Evolutionary conservation across 2,888 invertebrate species (phyloP).

Genomic region (Lymantria monacha): DNA sequence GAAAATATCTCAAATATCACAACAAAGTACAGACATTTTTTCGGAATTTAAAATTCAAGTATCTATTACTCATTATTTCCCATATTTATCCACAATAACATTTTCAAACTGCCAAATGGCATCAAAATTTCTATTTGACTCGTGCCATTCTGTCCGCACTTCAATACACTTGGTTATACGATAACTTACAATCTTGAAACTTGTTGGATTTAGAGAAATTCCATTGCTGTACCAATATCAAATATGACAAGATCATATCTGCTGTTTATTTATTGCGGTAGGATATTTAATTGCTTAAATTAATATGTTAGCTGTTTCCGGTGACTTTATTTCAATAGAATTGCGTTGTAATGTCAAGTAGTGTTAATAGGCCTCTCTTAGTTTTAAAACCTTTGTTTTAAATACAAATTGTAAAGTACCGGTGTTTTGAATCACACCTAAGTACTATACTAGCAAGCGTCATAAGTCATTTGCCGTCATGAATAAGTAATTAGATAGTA

Average conservation of each 20-base stretch:
- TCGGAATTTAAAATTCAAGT: too few species aligned
- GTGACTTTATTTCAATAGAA: background rate
- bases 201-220: conserved; percentile 1
- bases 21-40: too few species aligned
- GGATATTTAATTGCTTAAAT: background rate
- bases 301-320: conserved; percentile 8
- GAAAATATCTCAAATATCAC: too few species aligned
- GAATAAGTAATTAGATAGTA: too few species aligned
- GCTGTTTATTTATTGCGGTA: background rate
- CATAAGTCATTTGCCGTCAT: too few species aligned
- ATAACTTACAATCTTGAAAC: conserved; percentile 33
- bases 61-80: too few species aligned
- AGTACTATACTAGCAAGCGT: too few species aligned
- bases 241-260: background rate
- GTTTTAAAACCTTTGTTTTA: too few species aligned
- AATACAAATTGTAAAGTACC: too few species aligned
- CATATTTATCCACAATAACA: conserved; percentile 3
- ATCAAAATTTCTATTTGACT: conserved; percentile 61
- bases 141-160: conserved; percentile 39
- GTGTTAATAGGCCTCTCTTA: too few species aligned
- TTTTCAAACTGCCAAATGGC: conserved; percentile 23
- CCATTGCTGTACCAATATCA: background rate
- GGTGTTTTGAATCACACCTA: too few species aligned
- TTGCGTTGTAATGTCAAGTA: background rate
- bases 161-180: conserved; percentile 23